phyloP scores from a whole-genome alignment of 2,888 invertebrate genomes.

The Villa cingulata region DNA sequence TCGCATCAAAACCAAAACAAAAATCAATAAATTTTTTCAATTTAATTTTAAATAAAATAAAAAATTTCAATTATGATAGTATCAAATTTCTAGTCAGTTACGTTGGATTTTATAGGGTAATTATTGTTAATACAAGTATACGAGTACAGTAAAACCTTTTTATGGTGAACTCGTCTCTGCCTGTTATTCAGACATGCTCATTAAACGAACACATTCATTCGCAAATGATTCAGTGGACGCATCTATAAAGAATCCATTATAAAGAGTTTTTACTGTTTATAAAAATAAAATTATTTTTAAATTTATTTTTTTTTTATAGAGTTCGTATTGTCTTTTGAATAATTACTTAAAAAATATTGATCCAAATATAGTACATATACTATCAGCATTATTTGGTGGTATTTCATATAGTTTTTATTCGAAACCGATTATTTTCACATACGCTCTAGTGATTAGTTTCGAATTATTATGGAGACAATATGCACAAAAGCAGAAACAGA shows the following conservation, averaged over 20 bases:
- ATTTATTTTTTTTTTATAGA: constrained; percentile 12
- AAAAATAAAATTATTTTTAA: neutral
- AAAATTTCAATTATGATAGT: constrained; percentile 7
- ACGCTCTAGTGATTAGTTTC: constrained; percentile 18
- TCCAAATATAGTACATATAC: constrained; percentile 4
- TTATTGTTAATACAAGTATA: neutral
- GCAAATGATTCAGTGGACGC: no score
- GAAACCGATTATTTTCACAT: constrained; percentile 20
- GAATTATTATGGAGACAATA: constrained; percentile 12
- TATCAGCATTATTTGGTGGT: constrained; percentile 23
- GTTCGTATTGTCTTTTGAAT: constrained; percentile 19
- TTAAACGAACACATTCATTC: no score
- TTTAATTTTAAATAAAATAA: neutral
- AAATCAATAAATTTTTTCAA: neutral
- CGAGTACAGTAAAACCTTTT: no score
- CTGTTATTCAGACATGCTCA: no score
- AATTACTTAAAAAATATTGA: constrained; percentile 9
- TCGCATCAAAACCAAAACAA: constrained; percentile 5
- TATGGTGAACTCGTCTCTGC: no score
- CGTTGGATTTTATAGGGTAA: constrained; percentile 26
- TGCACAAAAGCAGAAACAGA: no score
- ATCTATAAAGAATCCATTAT: no score
- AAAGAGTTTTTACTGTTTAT: neutral
- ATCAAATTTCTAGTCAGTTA: constrained; percentile 20
- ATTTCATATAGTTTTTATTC: constrained; percentile 21